Percentiles rank a stretch among this genome's conserved stretches.
phyloP scores from a whole-genome alignment of 1,140 invertebrate species.

The Aphelinus certus region DNA sequence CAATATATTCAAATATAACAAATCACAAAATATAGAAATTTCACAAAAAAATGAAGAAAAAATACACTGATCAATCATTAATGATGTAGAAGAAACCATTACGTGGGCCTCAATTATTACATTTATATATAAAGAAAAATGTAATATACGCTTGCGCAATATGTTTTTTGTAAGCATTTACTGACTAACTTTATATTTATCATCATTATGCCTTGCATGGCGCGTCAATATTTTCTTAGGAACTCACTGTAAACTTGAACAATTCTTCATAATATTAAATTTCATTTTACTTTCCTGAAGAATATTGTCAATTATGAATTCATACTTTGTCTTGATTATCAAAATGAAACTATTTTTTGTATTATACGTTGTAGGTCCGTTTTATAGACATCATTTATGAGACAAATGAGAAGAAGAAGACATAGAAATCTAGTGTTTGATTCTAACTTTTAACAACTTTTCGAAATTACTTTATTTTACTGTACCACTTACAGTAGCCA shows the following conservation, averaged over 20 bases:
- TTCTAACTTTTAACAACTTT: too few species aligned
- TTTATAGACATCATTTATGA: too few species aligned
- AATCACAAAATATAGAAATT: constrained; percentile 47
- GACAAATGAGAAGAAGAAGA: too few species aligned
- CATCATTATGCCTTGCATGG: constrained; percentile 26
- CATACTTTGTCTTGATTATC: neutral
- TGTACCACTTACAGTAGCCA: too few species aligned
- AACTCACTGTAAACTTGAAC: constrained; percentile 13
- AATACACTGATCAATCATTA: constrained; percentile 48
- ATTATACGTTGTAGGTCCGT: too few species aligned
- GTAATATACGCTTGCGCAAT: constrained; percentile 40
- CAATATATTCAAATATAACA: constrained; percentile 50
- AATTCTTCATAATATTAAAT: constrained; percentile 16
- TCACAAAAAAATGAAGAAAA: constrained; percentile 46
- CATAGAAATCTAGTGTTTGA: too few species aligned
- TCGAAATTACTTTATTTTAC: too few species aligned
- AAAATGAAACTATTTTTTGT: neutral
- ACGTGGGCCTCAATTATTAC: constrained; percentile 58
- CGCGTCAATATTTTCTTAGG: constrained; percentile 19
- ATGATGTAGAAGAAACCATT: constrained; percentile 56
- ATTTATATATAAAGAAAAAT: constrained; percentile 58
- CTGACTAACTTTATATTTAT: constrained; percentile 27
- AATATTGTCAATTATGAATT: constrained; percentile 25
- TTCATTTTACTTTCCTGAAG: constrained; percentile 4
- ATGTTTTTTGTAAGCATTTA: constrained; percentile 30